These are phyloP conservation scores for Telenomus remus DNA, from an alignment of 1,140 invertebrate species.

Conservation along the genomic window DNA sequence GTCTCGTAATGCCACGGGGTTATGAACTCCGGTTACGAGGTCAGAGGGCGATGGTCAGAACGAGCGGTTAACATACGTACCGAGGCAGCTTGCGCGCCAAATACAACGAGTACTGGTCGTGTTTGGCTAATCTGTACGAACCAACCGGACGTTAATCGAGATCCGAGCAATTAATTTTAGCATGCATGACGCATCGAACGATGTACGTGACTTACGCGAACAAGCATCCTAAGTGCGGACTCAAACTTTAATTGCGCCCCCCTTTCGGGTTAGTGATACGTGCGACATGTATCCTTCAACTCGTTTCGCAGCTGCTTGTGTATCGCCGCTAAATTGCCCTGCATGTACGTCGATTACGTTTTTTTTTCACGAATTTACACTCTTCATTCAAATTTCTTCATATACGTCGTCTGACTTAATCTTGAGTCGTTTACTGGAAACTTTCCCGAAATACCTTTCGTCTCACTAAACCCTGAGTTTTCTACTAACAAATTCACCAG, in stretches of 20 bases:
- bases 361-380: too few species aligned
- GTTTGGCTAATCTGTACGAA: constrained; percentile 62
- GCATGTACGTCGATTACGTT: not conserved
- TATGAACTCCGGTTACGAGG: constrained; percentile 43
- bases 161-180: constrained; percentile 66
- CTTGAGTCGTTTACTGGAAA: too few species aligned
- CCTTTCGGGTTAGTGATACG: constrained; percentile 34
- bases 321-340: not conserved
- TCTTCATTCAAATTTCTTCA: too few species aligned
- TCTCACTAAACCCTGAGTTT: too few species aligned
- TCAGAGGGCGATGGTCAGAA: constrained; percentile 45
- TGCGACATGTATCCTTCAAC: constrained; percentile 40
- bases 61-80: constrained; percentile 40
- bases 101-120: constrained; percentile 42
- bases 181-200: constrained; percentile 60
- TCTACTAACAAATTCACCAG: too few species aligned
- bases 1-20: constrained; percentile 24
- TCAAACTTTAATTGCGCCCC: constrained; percentile 38
- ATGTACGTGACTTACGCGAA: constrained; percentile 37
- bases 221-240: constrained; percentile 33
- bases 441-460: too few species aligned
- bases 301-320: constrained; percentile 8
- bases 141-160: constrained; percentile 62
- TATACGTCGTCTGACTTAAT: too few species aligned
- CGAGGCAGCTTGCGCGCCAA: constrained; percentile 27